Evolutionary conservation across 2,888 invertebrate genomes (phyloP).

Genomic region (Leptothorax acervorum): DNA sequence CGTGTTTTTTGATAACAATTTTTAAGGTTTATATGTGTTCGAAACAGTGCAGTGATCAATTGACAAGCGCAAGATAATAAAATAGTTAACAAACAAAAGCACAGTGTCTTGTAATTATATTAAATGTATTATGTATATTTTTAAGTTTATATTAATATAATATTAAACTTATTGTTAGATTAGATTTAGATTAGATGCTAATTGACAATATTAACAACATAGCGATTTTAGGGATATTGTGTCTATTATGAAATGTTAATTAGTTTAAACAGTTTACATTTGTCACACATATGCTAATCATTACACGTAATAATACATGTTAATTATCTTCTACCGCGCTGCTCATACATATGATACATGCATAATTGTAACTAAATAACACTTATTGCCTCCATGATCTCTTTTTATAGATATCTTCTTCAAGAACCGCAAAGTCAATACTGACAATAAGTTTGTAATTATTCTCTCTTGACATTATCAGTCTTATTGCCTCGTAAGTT

Average conservation of each 20-base stretch:
- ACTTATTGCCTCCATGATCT: not conserved
- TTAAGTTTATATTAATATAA: not conserved
- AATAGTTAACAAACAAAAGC: not conserved
- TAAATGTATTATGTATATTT: not conserved
- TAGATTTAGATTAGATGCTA: not conserved
- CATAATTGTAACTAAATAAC: not conserved
- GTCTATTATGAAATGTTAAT: not conserved
- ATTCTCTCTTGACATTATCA: not conserved
- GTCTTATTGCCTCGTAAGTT: not conserved
- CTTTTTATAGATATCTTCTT: not conserved
- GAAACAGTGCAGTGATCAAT: not conserved
- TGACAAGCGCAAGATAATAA: too few relatives aligned
- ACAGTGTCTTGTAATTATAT: not conserved
- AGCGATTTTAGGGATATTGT: not conserved
- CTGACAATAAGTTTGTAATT: not conserved
- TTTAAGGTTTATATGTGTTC: not conserved
- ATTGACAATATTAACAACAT: not conserved
- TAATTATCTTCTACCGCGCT: not conserved
- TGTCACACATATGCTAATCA: not conserved
- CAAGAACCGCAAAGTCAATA: not conserved
- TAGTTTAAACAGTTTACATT: constrained; percentile 3
- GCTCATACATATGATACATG: not conserved
- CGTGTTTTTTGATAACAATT: not conserved
- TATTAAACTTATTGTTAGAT: not conserved
- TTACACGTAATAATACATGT: not conserved